Conservation (phyloP, 2,888 invertebrate genomes). For the Glyphotaelius pellucidus region DNA sequence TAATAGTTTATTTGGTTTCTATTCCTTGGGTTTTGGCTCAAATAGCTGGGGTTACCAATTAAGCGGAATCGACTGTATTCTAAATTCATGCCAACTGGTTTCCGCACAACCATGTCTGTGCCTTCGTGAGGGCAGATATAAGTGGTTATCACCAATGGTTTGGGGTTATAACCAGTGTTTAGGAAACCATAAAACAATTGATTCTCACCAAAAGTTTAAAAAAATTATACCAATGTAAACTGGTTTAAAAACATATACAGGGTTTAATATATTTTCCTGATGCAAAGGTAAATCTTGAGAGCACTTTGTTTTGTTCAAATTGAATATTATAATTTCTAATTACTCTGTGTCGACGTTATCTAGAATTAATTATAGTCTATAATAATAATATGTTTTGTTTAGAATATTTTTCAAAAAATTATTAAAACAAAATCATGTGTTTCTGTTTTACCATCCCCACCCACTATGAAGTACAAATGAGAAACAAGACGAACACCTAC, state of each 20-base stretch:
- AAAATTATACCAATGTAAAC: neutral
- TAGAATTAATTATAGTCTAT: neutral
- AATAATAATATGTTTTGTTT: neutral
- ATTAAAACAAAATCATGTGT: neutral
- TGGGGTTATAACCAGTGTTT: too few species aligned
- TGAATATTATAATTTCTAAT: neutral
- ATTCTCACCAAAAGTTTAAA: too few species aligned
- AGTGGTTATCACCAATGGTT: too few species aligned
- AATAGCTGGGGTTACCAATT: too few species aligned
- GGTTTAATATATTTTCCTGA: neutral
- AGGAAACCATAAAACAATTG: too few species aligned
- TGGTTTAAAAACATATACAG: neutral
- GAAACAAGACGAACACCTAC: neutral
- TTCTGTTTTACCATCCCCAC: neutral
- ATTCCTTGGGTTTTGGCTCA: too few species aligned
- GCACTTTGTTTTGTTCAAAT: slow-evolving; percentile 17
- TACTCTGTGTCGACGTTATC: neutral
- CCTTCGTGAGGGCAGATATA: too few species aligned
- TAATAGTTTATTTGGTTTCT: too few species aligned
- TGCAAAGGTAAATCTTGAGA: neutral
- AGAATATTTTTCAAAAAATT: neutral
- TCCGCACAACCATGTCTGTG: too few species aligned
- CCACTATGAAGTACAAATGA: too few species aligned
- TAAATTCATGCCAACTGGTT: too few species aligned
- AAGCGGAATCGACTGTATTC: too few species aligned